Conservation (phyloP, 2,797 vertebrate genomes). For the Lateolabrax maculatus region DNA sequence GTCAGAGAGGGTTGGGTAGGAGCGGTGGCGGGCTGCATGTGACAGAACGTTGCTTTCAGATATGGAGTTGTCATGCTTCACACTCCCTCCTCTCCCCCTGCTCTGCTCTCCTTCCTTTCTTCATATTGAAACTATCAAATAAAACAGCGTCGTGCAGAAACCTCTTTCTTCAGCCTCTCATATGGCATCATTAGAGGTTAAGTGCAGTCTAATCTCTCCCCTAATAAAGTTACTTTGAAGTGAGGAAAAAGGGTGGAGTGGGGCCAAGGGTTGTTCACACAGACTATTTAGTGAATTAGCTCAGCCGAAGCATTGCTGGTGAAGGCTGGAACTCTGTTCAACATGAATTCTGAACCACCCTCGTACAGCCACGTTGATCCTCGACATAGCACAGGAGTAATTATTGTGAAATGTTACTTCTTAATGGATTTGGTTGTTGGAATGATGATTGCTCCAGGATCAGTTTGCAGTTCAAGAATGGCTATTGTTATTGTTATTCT, state of each 20-base stretch:
- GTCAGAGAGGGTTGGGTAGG: constrained; percentile 51
- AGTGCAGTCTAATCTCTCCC: constrained; percentile 90
- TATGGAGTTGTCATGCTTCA: constrained; percentile 52
- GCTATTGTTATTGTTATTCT: background rate
- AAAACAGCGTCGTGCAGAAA: constrained; percentile 68
- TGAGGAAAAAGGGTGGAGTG: constrained; percentile 80
- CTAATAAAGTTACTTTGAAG: constrained; percentile 95
- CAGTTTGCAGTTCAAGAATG: background rate
- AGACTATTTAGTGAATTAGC: constrained; percentile 88
- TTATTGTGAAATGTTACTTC: background rate
- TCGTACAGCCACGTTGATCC: background rate
- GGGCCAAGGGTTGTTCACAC: constrained; percentile 80
- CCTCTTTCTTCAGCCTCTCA: constrained; percentile 65
- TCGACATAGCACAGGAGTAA: background rate
- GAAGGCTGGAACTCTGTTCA: constrained; percentile 60
- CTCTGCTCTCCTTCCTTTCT: constrained; percentile 46
- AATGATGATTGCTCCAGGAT: background rate
- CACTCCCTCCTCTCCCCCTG: constrained; percentile 15
- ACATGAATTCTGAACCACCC: constrained; percentile 80
- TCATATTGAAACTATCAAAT: constrained; percentile 85
- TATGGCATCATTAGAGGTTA: constrained; percentile 86
- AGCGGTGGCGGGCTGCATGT: constrained; percentile 14
- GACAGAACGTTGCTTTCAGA: constrained; percentile 51
- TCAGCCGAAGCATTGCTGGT: constrained; percentile 74
- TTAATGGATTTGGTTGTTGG: background rate